phyloP scores from a whole-genome alignment of 2,888 invertebrate species.

The Coremacera marginata region DNA sequence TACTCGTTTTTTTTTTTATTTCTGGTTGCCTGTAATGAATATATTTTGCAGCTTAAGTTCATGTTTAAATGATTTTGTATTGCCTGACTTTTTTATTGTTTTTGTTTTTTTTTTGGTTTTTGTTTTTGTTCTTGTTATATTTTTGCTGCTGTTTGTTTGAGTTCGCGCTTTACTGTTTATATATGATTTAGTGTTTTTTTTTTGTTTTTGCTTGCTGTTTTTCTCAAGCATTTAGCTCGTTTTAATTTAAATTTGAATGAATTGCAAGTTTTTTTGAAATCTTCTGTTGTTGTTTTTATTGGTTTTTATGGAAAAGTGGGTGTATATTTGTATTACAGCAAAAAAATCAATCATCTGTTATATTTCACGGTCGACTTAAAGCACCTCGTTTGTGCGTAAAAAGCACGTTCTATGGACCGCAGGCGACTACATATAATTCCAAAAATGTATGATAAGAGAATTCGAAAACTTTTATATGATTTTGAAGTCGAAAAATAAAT shows the following conservation, averaged over 20 bases:
- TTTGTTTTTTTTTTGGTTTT: neutral
- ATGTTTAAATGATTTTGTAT: neutral
- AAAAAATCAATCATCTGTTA: constrained; percentile 26
- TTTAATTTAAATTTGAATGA: constrained; percentile 31
- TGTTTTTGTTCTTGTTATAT: neutral
- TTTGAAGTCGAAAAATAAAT: too few species aligned
- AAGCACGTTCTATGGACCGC: constrained; percentile 15
- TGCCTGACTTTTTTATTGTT: neutral
- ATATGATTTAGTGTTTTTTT: neutral
- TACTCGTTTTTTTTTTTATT: neutral
- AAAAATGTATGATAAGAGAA: too few species aligned
- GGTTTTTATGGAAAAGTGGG: neutral
- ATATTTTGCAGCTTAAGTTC: constrained; percentile 27
- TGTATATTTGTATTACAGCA: neutral
- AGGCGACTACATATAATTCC: neutral
- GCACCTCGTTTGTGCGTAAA: neutral
- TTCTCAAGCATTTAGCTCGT: constrained; percentile 31
- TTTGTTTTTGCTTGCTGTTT: neutral
- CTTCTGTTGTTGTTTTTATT: constrained; percentile 6
- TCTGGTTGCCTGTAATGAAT: constrained; percentile 11
- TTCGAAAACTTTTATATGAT: too few species aligned
- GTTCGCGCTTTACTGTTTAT: constrained; percentile 23
- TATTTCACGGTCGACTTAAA: constrained; percentile 38
- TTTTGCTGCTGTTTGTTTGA: neutral
- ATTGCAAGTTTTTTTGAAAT: constrained; percentile 27